Evolutionary conservation across 2,113 vertebrate genomes (phyloP).

Genomic region (Hemicordylus capensis): DNA sequence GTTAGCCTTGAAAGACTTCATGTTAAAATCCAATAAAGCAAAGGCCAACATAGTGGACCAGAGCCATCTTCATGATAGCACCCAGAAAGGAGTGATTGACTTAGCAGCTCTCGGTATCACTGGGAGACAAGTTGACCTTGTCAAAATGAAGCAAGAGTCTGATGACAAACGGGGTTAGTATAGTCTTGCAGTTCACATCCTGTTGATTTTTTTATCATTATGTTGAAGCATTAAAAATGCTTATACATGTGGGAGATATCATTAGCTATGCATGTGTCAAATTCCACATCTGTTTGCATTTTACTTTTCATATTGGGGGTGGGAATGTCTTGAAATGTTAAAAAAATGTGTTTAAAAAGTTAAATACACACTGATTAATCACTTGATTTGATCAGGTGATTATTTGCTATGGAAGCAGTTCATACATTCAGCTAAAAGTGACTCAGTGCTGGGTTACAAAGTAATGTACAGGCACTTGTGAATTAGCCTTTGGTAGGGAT

Average conservation of each 20-base stretch:
- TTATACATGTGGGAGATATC: neutral
- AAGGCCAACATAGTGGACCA: constrained; percentile 95
- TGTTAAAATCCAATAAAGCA: constrained; percentile 97
- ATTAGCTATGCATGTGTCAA: neutral
- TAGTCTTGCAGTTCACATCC: neutral
- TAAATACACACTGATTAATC: too few species aligned
- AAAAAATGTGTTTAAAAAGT: too few species aligned
- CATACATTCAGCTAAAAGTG: neutral
- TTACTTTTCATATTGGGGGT: neutral
- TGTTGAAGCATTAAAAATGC: neutral
- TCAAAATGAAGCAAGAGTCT: constrained; percentile 88
- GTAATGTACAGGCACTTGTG: neutral
- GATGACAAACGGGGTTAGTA: constrained; percentile 93
- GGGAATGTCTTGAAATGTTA: neutral
- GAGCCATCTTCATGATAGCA: constrained; percentile 86
- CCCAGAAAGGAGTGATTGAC: constrained; percentile 90
- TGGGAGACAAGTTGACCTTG: constrained; percentile 93
- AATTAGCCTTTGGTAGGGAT: neutral
- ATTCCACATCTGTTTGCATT: neutral
- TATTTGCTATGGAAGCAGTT: neutral
- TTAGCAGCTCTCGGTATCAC: constrained; percentile 86
- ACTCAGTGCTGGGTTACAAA: neutral
- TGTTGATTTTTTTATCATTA: neutral
- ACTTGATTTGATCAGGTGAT: too few species aligned
- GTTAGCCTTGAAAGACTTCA: constrained; percentile 94